These are phyloP conservation scores for Sphecodes monilicornis DNA, from an alignment of 2,888 invertebrate species.

Conservation along the genomic window DNA sequence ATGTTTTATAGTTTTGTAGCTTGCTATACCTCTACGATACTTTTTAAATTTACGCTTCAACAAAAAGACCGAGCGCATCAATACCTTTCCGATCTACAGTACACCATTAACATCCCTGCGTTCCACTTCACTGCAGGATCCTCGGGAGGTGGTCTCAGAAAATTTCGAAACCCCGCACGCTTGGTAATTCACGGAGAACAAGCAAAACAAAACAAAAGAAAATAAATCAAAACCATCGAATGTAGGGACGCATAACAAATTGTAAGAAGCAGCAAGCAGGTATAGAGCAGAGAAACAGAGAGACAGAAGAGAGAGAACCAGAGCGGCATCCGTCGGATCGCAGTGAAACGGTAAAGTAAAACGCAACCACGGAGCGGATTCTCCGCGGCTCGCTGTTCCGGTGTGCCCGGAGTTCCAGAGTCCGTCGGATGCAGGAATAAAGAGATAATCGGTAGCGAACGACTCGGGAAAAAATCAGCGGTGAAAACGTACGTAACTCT, in stretches of 20 bases:
- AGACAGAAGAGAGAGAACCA: neutral
- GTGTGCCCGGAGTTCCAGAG: neutral
- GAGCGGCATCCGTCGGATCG: neutral
- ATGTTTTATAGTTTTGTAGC: neutral
- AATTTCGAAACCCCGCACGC: neutral
- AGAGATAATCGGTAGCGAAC: conserved; percentile 26
- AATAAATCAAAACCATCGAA: neutral
- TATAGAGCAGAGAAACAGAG: neutral
- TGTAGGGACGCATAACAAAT: neutral
- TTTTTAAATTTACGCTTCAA: neutral
- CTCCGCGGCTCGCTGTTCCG: neutral
- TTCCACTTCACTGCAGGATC: neutral
- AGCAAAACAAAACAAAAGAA: neutral
- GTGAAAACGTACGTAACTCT: conserved; percentile 21
- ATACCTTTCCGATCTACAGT: neutral
- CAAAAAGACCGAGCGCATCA: neutral
- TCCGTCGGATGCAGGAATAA: conserved; percentile 20
- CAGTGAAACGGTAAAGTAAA: neutral
- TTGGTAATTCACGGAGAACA: too few species aligned
- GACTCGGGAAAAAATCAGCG: conserved; percentile 40
- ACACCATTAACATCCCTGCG: neutral
- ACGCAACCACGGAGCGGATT: neutral
- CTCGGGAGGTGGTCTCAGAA: neutral
- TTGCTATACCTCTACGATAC: neutral
- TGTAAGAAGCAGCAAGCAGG: neutral